These are phyloP conservation scores for Sebastes diaconus DNA, from an alignment of 2,797 vertebrate species.

Conservation along the genomic window DNA sequence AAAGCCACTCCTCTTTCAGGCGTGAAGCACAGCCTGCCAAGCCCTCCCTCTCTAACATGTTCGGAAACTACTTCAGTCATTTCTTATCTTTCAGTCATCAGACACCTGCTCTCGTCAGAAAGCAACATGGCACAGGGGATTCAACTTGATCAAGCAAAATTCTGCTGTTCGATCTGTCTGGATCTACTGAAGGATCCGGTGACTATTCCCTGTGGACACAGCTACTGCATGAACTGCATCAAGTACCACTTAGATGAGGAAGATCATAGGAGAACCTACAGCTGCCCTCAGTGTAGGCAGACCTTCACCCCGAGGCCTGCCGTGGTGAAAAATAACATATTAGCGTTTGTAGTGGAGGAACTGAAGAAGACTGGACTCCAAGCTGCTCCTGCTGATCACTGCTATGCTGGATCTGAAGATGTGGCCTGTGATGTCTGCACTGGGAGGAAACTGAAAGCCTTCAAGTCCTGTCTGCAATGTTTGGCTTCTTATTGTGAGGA, in stretches of 20 bases:
- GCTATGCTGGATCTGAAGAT: too few species aligned
- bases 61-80: neutral
- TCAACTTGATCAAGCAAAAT: neutral
- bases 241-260: neutral
- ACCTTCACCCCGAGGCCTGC: slow-evolving; percentile 6
- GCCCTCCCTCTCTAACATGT: neutral
- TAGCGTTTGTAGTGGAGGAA: slow-evolving; percentile 13
- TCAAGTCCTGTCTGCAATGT: slow-evolving; percentile 20
- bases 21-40: slow-evolving; percentile 12
- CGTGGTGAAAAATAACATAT: slow-evolving; percentile 21
- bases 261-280: neutral
- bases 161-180: slow-evolving; percentile 30
- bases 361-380: neutral
- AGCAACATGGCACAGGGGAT: slow-evolving; percentile 21
- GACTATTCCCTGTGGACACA: slow-evolving; percentile 20
- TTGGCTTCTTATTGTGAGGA: slow-evolving; percentile 24
- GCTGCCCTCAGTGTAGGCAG: slow-evolving; percentile 25
- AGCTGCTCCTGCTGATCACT: too few species aligned
- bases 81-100: neutral
- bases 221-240: slow-evolving; percentile 9
- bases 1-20: slow-evolving; percentile 10
- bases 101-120: too few species aligned
- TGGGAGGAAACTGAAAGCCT: neutral
- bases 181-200: slow-evolving; percentile 6
- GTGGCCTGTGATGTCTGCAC: too few species aligned